Evolutionary conservation across 2,797 vertebrate genomes (phyloP).

Genomic region (Atherinosoma microstoma): DNA sequence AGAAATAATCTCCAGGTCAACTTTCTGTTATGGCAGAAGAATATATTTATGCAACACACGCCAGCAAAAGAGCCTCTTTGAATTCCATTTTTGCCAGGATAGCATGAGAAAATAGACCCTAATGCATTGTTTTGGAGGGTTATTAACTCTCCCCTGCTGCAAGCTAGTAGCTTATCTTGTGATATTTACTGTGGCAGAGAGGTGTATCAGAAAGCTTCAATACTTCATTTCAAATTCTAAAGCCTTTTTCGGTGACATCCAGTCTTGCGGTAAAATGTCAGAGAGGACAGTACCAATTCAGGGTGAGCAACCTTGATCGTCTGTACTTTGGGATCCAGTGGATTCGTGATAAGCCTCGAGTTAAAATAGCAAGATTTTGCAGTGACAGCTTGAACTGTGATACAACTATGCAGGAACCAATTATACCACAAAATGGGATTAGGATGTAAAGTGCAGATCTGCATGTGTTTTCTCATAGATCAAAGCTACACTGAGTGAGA

Average conservation of each 20-base stretch:
- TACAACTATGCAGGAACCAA: constrained; percentile 42
- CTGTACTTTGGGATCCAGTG: constrained; percentile 26
- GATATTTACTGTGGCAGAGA: constrained; percentile 42
- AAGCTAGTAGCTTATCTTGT: constrained; percentile 38
- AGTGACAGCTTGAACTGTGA: constrained; percentile 41
- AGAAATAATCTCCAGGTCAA: constrained; percentile 39
- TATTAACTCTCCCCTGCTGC: constrained; percentile 35
- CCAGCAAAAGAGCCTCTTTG: constrained; percentile 16
- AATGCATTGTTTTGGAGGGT: constrained; percentile 33
- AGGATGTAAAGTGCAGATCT: constrained; percentile 47
- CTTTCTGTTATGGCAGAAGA: constrained; percentile 13
- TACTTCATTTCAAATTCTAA: constrained; percentile 40
- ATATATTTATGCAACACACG: constrained; percentile 12
- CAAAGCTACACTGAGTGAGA: constrained; percentile 50
- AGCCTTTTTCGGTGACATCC: constrained; percentile 3
- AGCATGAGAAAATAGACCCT: constrained; percentile 32
- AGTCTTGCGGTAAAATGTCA: constrained; percentile 24
- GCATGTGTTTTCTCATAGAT: constrained; percentile 55
- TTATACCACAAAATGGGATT: constrained; percentile 56
- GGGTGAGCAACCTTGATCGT: constrained; percentile 32
- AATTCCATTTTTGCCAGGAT: constrained; percentile 41
- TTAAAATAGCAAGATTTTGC: constrained; percentile 42
- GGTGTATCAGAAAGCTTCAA: constrained; percentile 28
- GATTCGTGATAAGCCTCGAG: constrained; percentile 22
- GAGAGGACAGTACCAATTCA: constrained; percentile 29